Evolutionary conservation across 2,113 vertebrate species (phyloP).

Genomic region (Ciconia stormi): DNA sequence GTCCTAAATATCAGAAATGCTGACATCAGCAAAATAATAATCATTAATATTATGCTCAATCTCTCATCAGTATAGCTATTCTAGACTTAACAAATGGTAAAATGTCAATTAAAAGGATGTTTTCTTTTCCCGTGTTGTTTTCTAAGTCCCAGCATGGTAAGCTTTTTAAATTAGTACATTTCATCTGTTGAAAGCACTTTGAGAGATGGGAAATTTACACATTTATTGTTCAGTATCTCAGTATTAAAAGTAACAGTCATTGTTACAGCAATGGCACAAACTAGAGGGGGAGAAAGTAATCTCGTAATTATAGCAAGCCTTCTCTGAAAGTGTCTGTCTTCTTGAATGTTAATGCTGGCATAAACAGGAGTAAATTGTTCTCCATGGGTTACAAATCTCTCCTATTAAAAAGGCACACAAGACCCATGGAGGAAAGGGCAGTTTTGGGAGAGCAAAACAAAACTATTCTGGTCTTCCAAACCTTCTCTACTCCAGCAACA

Average conservation of each 20-base stretch:
- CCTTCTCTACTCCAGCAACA: neutral
- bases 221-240: neutral
- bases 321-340: neutral
- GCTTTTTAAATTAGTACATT: neutral
- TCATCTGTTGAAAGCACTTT: neutral
- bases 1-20: neutral
- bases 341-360: neutral
- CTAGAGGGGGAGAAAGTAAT: neutral
- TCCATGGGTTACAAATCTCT: neutral
- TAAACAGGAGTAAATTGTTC: neutral
- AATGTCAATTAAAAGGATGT: neutral
- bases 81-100: neutral
- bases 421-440: neutral
- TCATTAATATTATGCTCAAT: neutral
- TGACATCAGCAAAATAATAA: neutral
- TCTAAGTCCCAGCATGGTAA: neutral
- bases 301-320: neutral
- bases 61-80: neutral
- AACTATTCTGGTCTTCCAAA: neutral
- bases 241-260: neutral
- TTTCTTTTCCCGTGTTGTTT: neutral
- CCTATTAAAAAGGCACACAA: neutral
- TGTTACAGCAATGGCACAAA: neutral
- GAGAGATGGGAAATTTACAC: neutral
- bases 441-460: neutral